These are phyloP conservation scores for Uria aalge DNA, from an alignment of 2,113 vertebrate genomes.

Conservation along the genomic window DNA sequence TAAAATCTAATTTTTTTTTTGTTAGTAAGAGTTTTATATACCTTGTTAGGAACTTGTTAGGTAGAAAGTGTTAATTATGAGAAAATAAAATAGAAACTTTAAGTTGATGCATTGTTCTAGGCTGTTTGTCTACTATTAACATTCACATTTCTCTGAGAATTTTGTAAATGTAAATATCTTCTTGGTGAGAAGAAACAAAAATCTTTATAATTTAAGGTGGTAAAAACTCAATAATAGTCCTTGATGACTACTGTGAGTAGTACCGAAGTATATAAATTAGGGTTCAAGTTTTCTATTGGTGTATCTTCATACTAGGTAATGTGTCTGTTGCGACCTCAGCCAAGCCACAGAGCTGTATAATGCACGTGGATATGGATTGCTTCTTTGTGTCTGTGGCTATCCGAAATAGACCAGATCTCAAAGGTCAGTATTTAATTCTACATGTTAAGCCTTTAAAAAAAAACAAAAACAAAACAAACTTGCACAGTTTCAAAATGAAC, in stretches of 20 bases:
- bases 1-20: neutral
- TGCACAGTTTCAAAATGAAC: neutral
- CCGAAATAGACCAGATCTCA: slow-evolving; percentile 90
- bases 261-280: slow-evolving; percentile 5
- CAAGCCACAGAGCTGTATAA: slow-evolving; percentile 86
- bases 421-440: slow-evolving; percentile 78
- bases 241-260: slow-evolving; percentile 8
- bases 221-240: neutral
- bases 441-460: neutral
- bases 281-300: slow-evolving; percentile 68
- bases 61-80: neutral
- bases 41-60: neutral
- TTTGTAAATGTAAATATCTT: neutral
- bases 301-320: slow-evolving; percentile 76
- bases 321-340: slow-evolving; percentile 70
- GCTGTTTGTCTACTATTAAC: neutral
- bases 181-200: neutral
- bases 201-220: neutral
- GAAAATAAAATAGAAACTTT: neutral
- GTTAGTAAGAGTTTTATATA: neutral
- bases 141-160: neutral
- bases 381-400: slow-evolving; percentile 99
- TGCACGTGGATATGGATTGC: slow-evolving; percentile 99
- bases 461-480: neutral
- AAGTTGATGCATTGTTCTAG: neutral